phyloP scores from a whole-genome alignment of 2,797 vertebrate genomes.

The Columba guinea region DNA sequence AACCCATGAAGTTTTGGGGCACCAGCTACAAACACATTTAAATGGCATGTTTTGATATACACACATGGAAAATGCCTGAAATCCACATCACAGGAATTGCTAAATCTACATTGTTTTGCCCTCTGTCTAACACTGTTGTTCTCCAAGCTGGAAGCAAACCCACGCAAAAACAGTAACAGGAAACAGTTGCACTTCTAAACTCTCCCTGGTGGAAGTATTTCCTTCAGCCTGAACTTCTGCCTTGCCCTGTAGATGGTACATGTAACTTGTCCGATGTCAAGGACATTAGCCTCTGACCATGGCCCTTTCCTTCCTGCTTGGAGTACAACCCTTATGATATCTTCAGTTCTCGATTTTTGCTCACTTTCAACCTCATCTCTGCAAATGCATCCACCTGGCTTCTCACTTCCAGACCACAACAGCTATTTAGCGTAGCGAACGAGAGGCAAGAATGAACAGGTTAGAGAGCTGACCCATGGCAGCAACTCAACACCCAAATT shows the following conservation, averaged over 20 bases:
- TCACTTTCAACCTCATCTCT: neutral
- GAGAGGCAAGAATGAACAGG: neutral
- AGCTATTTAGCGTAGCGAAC: neutral
- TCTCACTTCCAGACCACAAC: neutral
- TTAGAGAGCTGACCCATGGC: neutral
- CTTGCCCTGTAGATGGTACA: neutral
- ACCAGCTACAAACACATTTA: neutral
- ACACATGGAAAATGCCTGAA: neutral
- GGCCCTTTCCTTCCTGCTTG: neutral
- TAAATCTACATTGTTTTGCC: neutral
- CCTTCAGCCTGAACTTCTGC: neutral
- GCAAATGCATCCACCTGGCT: neutral
- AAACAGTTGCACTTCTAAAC: neutral
- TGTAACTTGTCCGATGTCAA: neutral
- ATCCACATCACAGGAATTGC: neutral
- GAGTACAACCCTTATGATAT: neutral
- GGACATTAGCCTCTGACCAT: neutral
- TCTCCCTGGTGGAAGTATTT: neutral
- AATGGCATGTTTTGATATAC: neutral
- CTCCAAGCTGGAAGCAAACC: neutral
- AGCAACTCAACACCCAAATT: neutral
- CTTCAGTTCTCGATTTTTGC: neutral
- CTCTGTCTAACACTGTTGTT: neutral
- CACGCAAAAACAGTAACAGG: neutral
- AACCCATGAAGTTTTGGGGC: neutral